These are phyloP conservation scores for Oriolus oriolus DNA, from an alignment of 2,113 vertebrate genomes.

Conservation along the genomic window DNA sequence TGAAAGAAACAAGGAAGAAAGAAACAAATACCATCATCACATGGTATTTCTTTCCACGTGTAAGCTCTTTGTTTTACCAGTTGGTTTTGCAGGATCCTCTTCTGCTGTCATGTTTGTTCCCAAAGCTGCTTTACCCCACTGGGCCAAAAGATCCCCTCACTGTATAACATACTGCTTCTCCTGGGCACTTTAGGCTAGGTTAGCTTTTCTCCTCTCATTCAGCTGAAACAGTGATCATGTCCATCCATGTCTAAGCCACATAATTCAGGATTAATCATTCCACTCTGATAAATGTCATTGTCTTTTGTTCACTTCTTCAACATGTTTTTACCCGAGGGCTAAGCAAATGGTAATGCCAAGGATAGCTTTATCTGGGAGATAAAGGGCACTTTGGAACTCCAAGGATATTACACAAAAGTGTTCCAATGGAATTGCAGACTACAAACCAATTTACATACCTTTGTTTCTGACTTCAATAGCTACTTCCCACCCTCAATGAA, in stretches of 20 bases:
- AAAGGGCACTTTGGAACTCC: background rate
- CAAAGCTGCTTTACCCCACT: background rate
- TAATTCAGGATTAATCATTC: background rate
- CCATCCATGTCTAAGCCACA: background rate
- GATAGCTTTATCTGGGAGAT: background rate
- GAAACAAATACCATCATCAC: too few species aligned
- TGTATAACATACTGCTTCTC: background rate
- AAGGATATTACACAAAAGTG: background rate
- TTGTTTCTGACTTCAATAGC: background rate
- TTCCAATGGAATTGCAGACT: background rate
- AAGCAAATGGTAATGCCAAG: background rate
- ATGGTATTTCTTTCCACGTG: background rate
- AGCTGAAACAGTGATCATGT: background rate
- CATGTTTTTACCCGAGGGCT: background rate
- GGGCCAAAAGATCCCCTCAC: background rate
- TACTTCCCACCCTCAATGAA: background rate
- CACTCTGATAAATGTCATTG: background rate
- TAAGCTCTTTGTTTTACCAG: background rate
- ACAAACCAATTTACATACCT: fast-evolving
- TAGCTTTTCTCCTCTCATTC: background rate
- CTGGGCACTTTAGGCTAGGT: background rate
- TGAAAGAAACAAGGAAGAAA: background rate
- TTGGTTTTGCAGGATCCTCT: background rate
- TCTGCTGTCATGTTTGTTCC: background rate
- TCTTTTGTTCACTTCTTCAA: background rate